Conservation (phyloP, 1,140 invertebrate genomes). For the Papilio polyxenes region DNA sequence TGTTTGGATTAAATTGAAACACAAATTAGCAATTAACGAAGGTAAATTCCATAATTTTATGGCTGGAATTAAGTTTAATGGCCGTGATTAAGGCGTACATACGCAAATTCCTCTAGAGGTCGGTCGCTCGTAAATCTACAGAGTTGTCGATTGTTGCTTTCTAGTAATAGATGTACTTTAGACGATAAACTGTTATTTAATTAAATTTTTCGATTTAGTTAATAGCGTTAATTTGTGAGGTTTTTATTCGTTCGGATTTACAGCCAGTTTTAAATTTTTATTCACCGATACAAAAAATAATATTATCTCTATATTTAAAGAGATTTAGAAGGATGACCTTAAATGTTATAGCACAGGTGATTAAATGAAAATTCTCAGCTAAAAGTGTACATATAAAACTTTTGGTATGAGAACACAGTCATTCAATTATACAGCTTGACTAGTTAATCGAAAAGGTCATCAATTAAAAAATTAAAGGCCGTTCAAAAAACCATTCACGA, state of each 20-base stretch:
- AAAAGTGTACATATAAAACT: not conserved
- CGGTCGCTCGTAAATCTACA: conserved; percentile 41
- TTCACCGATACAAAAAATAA: not conserved
- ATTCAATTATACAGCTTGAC: conserved; percentile 38
- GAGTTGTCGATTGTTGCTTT: conserved; percentile 35
- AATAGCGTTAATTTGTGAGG: conserved; percentile 1
- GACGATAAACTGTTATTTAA: conserved; percentile 16
- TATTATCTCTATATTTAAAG: not conserved
- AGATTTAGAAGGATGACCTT: too few species aligned
- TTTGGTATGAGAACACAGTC: conserved; percentile 31
- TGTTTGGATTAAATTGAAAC: conserved; percentile 45
- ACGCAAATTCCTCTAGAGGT: conserved; percentile 55
- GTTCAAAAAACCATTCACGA: conserved; percentile 40
- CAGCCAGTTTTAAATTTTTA: too few species aligned
- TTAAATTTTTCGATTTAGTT: conserved; percentile 11
- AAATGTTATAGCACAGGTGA: not conserved
- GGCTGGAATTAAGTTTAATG: conserved; percentile 52
- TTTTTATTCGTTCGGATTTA: not conserved
- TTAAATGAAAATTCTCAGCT: not conserved
- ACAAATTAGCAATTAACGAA: conserved; percentile 57
- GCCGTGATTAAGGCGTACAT: conserved; percentile 52
- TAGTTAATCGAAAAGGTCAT: conserved; percentile 40
- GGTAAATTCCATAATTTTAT: conserved; percentile 52
- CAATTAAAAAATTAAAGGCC: conserved; percentile 43
- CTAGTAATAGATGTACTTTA: conserved; percentile 15